Evolutionary conservation across 2,113 vertebrate species (phyloP).

Genomic region (Lanius collurio): DNA sequence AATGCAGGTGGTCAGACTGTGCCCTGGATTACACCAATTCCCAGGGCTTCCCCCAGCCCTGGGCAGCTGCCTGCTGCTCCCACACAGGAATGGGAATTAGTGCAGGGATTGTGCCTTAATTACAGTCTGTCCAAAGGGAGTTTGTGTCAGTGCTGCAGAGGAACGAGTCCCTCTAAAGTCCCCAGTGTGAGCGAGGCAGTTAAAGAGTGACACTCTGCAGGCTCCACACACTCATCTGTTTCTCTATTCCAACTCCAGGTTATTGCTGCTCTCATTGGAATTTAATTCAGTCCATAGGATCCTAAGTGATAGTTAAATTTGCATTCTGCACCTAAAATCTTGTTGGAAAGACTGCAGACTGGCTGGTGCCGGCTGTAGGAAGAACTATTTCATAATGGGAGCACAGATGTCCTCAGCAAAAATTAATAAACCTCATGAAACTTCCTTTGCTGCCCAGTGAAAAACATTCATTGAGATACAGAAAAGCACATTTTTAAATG

Average conservation of each 20-base stretch:
- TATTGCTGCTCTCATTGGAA: neutral
- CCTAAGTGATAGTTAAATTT: neutral
- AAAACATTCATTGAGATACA: neutral
- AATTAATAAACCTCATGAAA: neutral
- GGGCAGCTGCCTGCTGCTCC: neutral
- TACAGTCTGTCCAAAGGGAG: neutral
- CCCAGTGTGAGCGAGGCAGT: accelerated
- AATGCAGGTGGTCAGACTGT: neutral
- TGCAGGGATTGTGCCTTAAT: neutral
- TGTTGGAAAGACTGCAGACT: neutral
- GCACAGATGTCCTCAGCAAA: neutral
- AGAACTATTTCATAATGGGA: neutral
- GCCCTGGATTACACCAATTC: neutral
- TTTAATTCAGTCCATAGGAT: neutral
- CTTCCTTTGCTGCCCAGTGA: neutral
- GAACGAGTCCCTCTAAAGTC: neutral
- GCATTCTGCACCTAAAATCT: neutral
- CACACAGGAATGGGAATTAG: neutral
- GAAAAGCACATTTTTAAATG: constrained; percentile 25
- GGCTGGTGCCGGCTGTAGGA: neutral
- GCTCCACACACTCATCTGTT: neutral
- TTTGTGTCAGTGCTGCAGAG: neutral
- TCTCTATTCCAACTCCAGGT: neutral
- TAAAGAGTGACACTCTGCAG: neutral
- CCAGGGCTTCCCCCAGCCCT: neutral